phyloP scores from a whole-genome alignment of 1,140 invertebrate species.

The Phocides pigmalion region DNA sequence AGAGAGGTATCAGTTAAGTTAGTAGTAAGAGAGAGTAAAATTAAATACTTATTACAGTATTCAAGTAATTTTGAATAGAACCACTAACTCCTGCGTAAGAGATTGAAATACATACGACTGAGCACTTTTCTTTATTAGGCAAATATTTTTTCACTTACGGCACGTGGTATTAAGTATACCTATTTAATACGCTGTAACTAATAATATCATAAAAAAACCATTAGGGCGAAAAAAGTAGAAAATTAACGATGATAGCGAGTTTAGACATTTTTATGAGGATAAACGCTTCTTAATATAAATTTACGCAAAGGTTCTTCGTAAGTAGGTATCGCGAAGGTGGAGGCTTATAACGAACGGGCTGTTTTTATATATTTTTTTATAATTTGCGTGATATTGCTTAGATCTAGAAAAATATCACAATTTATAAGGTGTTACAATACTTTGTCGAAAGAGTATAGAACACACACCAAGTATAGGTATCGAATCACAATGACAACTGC shows the following conservation, averaged over 20 bases:
- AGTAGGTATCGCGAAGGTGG: conserved; percentile 29
- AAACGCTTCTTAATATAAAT: conserved; percentile 33
- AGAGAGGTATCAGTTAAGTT: too few relatives aligned
- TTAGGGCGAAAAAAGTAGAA: conserved; percentile 14
- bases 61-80: too few relatives aligned
- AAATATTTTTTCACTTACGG: too few relatives aligned
- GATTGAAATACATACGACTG: too few relatives aligned
- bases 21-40: too few relatives aligned
- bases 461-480: too few relatives aligned
- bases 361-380: not conserved
- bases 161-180: too few relatives aligned
- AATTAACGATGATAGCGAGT: conserved; percentile 28
- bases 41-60: too few relatives aligned
- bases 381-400: not conserved
- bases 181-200: not conserved
- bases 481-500: too few relatives aligned
- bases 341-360: conserved; percentile 13
- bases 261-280: conserved; percentile 28
- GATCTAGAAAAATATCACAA: not conserved
- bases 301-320: conserved; percentile 18
- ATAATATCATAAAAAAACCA: conserved; percentile 17
- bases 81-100: too few relatives aligned
- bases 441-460: too few relatives aligned
- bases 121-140: too few relatives aligned
- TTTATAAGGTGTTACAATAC: not conserved